Conservation (phyloP, 2,113 vertebrate species). For the Falcunculus frontatus region DNA sequence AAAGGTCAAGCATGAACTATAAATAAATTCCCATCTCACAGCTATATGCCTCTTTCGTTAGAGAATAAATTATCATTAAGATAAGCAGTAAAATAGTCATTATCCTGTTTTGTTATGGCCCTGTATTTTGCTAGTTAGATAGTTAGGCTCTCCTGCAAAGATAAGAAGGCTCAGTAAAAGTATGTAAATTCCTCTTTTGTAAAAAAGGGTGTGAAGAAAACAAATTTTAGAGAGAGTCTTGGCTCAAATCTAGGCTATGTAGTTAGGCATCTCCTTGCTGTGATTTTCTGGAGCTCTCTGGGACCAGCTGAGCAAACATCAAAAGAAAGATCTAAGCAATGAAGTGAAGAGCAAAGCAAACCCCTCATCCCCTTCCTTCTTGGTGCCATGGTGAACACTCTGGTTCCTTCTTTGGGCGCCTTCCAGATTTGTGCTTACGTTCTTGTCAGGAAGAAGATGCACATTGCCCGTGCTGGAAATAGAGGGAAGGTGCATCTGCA, state of each 20-base stretch:
- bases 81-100: not conserved
- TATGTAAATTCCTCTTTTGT: not conserved
- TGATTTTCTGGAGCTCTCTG: not conserved
- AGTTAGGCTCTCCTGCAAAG: not conserved
- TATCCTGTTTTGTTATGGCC: not conserved
- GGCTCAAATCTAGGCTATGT: not conserved
- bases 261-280: not conserved
- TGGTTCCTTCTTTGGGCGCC: not conserved
- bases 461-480: not conserved
- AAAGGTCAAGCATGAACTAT: slow-evolving; percentile 49
- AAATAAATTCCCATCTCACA: slow-evolving; percentile 45
- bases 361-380: not conserved
- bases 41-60: not conserved
- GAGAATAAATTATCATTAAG: slow-evolving; percentile 27
- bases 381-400: not conserved
- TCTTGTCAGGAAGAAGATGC: not conserved
- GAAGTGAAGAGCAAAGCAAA: not conserved
- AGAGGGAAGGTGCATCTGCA: not conserved
- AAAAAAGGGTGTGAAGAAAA: not conserved
- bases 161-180: not conserved
- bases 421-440: not conserved
- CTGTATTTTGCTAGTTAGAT: not conserved
- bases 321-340: not conserved
- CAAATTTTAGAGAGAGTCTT: not conserved
- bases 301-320: not conserved